A percentile compares a stretch with the other conserved stretches of the same genome.
Conservation (phyloP, 1,140 invertebrate species). For the Eriocheir sinensis region DNA sequence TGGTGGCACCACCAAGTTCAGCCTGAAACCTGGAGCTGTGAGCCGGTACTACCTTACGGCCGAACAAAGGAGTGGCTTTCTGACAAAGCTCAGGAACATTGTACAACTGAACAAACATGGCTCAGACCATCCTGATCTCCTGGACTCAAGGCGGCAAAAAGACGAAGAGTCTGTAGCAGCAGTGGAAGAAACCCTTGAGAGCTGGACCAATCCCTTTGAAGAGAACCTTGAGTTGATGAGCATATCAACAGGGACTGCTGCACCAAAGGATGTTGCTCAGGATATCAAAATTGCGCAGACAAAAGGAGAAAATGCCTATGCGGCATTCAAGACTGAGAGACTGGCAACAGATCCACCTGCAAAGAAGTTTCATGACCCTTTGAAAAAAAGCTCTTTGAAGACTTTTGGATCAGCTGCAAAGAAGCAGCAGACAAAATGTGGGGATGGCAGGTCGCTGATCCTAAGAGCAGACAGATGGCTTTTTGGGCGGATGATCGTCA, state of each 20-base stretch:
- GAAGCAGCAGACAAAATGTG: not conserved
- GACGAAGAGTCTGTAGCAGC: constrained; percentile 20
- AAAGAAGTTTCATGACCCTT: constrained; percentile 41
- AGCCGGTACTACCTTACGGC: constrained; percentile 5
- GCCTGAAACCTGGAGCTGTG: constrained; percentile 35
- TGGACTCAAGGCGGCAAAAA: not conserved
- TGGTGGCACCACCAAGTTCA: constrained; percentile 62
- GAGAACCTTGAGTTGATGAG: not conserved
- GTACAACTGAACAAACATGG: not conserved
- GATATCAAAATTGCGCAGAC: constrained; percentile 23
- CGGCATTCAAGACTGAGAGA: not conserved
- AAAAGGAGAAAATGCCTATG: constrained; percentile 17
- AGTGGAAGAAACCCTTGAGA: not conserved
- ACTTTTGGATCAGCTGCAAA: not conserved
- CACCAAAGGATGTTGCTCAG: not conserved
- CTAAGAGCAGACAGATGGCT: constrained; percentile 44
- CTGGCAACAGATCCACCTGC: not conserved
- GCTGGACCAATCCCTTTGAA: constrained; percentile 38
- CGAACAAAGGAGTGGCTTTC: not conserved
- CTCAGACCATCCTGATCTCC: not conserved
- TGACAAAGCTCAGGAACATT: not conserved
- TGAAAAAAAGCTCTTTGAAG: constrained; percentile 34
- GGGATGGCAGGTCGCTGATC: not conserved
- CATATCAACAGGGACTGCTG: not conserved
- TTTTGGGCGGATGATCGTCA: constrained; percentile 31